phyloP scores from a whole-genome alignment of 2,113 vertebrate species.

The Xenopus laevis region DNA sequence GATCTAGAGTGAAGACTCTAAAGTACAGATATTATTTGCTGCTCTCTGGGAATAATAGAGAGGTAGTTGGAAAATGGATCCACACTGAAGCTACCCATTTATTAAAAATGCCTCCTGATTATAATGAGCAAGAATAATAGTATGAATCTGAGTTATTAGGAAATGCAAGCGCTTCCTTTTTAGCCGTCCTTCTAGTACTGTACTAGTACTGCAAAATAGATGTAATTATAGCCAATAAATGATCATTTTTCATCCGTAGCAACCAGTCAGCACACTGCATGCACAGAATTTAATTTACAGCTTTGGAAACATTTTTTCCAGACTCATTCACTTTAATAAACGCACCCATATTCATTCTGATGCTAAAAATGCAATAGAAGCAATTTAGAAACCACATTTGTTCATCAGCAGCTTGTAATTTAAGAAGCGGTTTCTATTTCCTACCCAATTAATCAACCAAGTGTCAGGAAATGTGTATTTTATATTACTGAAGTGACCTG shows the following conservation, averaged over 20 bases:
- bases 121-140: background rate
- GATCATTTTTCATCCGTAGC: conserved; percentile 21
- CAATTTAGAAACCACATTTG: conserved; percentile 36
- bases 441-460: background rate
- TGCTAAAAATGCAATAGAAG: conserved; percentile 31
- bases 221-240: conserved; percentile 14
- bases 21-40: no score
- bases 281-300: conserved; percentile 37
- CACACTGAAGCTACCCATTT: no score
- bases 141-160: no score
- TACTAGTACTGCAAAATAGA: background rate
- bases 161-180: background rate
- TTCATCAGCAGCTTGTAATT: conserved; percentile 35
- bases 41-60: no score
- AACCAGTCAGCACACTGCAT: conserved; percentile 20
- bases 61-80: no score
- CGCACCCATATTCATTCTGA: conserved; percentile 23
- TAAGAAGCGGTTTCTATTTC: conserved; percentile 29
- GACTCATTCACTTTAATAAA: conserved; percentile 40
- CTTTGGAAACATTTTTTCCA: conserved; percentile 34
- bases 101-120: no score
- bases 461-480: background rate
- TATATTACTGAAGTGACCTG: no score
- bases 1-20: no score
- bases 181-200: background rate